These are phyloP conservation scores for Phalacrocorax carbo DNA, from an alignment of 2,113 vertebrate species.

Conservation along the genomic window DNA sequence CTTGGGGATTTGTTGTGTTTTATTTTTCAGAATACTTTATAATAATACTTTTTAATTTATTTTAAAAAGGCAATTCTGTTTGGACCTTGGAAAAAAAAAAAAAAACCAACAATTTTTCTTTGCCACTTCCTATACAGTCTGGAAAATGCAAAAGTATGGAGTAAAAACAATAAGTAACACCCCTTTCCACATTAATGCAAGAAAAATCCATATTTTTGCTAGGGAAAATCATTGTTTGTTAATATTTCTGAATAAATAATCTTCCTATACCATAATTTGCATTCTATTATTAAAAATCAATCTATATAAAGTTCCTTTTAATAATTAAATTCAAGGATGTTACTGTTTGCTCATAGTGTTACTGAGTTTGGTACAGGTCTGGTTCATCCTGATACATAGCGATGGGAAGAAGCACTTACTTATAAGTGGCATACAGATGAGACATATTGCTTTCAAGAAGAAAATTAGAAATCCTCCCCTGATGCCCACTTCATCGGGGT, in stretches of 20 bases:
- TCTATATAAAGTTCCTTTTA: background rate
- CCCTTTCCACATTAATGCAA: background rate
- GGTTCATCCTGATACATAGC: background rate
- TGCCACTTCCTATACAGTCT: background rate
- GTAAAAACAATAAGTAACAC: background rate
- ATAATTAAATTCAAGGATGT: background rate
- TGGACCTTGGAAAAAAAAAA: background rate
- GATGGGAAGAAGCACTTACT: background rate
- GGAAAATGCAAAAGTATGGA: background rate
- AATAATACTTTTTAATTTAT: background rate
- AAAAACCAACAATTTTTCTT: background rate
- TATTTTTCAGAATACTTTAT: background rate
- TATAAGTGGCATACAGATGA: background rate
- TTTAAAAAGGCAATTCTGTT: background rate
- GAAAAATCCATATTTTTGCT: background rate
- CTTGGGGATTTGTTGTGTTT: background rate
- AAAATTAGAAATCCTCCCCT: constrained; percentile 41
- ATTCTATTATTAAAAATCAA: constrained; percentile 3
- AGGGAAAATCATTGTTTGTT: background rate
- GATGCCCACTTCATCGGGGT: constrained; percentile 28
- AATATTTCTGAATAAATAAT: constrained; percentile 12
- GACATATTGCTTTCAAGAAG: constrained; percentile 30
- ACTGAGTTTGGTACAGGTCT: background rate
- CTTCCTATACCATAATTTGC: background rate
- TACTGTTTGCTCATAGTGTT: background rate